Evolutionary conservation across 2,888 invertebrate genomes (phyloP).

Genomic region (Latrodectus elegans): DNA sequence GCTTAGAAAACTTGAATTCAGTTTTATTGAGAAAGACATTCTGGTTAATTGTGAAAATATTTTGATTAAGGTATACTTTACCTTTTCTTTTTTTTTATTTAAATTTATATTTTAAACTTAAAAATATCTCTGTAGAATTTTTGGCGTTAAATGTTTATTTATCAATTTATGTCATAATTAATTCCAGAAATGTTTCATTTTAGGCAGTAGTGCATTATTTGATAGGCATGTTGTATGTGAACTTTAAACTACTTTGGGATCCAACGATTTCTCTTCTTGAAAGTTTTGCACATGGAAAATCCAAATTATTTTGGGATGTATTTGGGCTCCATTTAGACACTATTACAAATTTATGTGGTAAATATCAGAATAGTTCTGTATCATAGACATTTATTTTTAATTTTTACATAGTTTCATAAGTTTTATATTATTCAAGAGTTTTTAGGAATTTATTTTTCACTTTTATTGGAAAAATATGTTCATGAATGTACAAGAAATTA

Average conservation of each 20-base stretch:
- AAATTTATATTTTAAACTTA: background rate
- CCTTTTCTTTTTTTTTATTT: background rate
- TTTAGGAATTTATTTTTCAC: background rate
- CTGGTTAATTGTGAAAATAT: conserved; percentile 70
- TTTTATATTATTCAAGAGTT: background rate
- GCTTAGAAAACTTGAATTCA: conserved; percentile 82
- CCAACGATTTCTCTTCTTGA: conserved; percentile 85
- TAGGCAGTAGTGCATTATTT: conserved; percentile 84
- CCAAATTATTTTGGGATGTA: conserved; percentile 83
- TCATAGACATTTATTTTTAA: background rate
- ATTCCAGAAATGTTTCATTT: conserved; percentile 42
- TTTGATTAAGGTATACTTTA: conserved; percentile 68
- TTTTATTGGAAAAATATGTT: background rate
- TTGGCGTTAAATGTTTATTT: background rate
- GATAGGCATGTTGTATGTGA: conserved; percentile 86
- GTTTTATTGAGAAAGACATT: conserved; percentile 72
- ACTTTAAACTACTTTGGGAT: conserved; percentile 92
- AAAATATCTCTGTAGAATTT: background rate
- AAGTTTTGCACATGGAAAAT: conserved; percentile 81
- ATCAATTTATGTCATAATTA: too few relatives aligned
- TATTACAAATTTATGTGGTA: conserved; percentile 74
- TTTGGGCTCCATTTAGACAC: conserved; percentile 79
- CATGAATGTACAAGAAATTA: background rate
- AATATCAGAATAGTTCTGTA: background rate
- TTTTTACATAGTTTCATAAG: background rate